Evolutionary conservation across 92 coral and sea anemone genomes (phyloP), one percentile per base, ranked within the genome.

Genomic region (Metridium senile): DNA sequence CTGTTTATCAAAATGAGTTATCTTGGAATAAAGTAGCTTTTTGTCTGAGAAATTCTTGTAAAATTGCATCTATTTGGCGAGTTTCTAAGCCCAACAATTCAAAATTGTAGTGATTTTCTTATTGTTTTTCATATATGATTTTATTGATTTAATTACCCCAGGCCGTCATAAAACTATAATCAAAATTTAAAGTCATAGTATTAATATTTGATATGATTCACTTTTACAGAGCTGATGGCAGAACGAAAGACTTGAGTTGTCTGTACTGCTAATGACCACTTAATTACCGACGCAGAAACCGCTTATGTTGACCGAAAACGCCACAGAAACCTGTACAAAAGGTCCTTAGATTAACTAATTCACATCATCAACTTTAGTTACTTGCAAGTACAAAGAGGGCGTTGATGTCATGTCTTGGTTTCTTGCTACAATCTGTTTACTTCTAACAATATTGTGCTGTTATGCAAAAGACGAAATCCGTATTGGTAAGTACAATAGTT

Each of bases 401-500:
- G 26, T 34, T 18, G 9, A 35, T 25, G 22, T 68, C 28, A 1
- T 4, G 35, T 17, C 6, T 2, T 47, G 74, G 9, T 9, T 68
- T 1, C 74, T 22, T 68, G 54, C 0, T 68, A 1, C 52, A 33
- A 27, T 18, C 52, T 10, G n/a, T 30, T 22, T 56, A 49, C 1
- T 51, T 1, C 10, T 70, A 11, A 1, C 8, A 49, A 20, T 19
- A 29, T 56, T 22, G 9, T 11, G 43, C 31, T 46, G 33, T n/a
- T 47, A 29, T 25, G 39, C 22, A 8, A 20, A 26, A 49, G 62
- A 49, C 23, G 75, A 70, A n/a, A 49, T 70, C 22, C 62, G 75
- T 25, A 25, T 70, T 11, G 75, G 75, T 70, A 25, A 70, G 75
- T 70, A 70, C 28, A 51, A 43, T 33, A 39, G 13, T 4, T 39